Base-by-base conservation (phyloP, 2,113 vertebrate genomes). In the Poeciliopsis prolifica region DNA sequence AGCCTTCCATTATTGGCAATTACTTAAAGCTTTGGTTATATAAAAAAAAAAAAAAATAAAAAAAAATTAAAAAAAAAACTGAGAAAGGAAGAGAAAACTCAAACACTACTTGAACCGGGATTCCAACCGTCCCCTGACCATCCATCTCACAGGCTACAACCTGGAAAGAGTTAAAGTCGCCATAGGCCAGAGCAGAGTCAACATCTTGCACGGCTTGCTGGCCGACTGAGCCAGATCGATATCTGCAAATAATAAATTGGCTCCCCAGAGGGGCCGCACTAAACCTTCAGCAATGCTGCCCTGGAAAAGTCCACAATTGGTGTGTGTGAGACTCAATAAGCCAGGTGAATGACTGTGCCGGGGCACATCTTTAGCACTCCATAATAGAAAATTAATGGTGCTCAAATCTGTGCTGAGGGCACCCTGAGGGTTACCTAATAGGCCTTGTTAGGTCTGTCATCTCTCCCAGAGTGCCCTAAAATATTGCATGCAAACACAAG, bases 161-260 rank as follows among this genome's bases (percentile, higher is more conserved):
- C 70, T 83, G 89, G 70, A 93, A 95, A 91, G 93, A 93, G 95
- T 96, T 96, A 97, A 96, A 89, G 83, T 87, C 87, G 90, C 94
- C 95, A 92, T 92, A 92, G 90, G 92, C 92, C 93, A 95, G 89
- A 86, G 95, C 90, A 95, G 94, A 95, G 94, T 94, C 94, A 93
- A 95, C 94, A 95, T 72, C 91, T 91, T 93, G 87, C 94, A 91
- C 91, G 87, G 95, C 93, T 95, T 90, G 94, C 95, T 95, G 94
- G 93, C 93, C 92, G 93, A 93, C 93, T 93, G 85, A 83, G 93
- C 86, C 95, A 96, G 96, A 98, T 98, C 97, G 96, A 98, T 99
- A 98, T 95, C 96, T 96, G 95, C 96, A 98, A 98, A 98, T 98
- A 98, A 98, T 97, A 98, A 98, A 98, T 97, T 95, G 97, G 95